Evolutionary conservation across 2,797 vertebrate genomes (phyloP), one percentile per base, ranked within the genome.

Genomic region (Amphiprion clarkii): DNA sequence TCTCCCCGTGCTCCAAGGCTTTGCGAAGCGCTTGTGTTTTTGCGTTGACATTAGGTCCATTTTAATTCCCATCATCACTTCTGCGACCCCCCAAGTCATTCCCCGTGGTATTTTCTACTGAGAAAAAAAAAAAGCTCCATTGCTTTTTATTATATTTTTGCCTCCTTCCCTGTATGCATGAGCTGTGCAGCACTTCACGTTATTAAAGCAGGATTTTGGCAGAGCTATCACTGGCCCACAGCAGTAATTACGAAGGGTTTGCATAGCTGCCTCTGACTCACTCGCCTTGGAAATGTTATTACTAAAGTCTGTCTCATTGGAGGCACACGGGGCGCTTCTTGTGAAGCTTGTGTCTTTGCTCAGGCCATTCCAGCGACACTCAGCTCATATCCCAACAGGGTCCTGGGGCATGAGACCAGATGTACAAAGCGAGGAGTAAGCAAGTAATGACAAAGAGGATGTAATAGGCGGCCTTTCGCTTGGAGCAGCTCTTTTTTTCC

Each of bases 181-280:
- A 81, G 79, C 82, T 81, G 83, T 79, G 90, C 81, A 71, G 72
- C 76, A 80, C 86, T 91, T 89, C 78, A 75, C 87, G 83, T 91
- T 92, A 92, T 92, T 93, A 88, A 92, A 92, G 78, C 66, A 55
- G 77, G 80, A 74, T 89, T 88, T 89, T 88, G 84, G 82, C 88
- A 69, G 71, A 77, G 80, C 72, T 79, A 76, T 86, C 87, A 64
- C 69, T 87, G 79, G 89, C 92, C 91, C 88, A 87, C 83, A 93
- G 91, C 85, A 86, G 90, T 93, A 94, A 94, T 95, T 94, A 94
- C 87, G 68, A 77, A 65, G 63, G 81, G 85, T 90, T 88, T 92
- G 89, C 93, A 85, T 90, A 90, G 90, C 89, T 81, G 88, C 84
- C 67, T 90, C 71, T 79, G 82, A 87, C 78, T 85, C 82, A 79